Evolutionary conservation across 2,888 invertebrate genomes (phyloP), one percentile per base, ranked within the genome.

Genomic region (Slavum lentiscoides): DNA sequence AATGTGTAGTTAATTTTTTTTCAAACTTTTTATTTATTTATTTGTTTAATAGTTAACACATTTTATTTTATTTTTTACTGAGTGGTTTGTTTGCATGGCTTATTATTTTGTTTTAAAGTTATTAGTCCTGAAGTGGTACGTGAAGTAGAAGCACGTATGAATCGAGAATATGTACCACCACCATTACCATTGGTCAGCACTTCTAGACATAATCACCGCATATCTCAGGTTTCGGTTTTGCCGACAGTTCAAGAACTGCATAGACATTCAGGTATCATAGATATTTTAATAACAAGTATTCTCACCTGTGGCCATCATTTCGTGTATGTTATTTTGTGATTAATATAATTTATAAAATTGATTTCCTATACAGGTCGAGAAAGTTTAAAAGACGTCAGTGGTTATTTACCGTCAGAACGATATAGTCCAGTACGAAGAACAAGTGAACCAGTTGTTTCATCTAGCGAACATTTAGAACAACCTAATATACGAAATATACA

Each of bases 391-490:
- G 85, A 86, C 86, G 74, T 87, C 15, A 82, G 81, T 49, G 85
- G 88, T 9, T 88, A 89, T 84, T 85, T 88, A 82, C 87, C 88
- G 53, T 87, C 91, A 66, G 95, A 95, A 86, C 88, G 96, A 30
- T 97, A 94, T 86, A 96, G 96, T 83, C 97, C 96, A 0, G 96
- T 96, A 19, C 90, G 97, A 1, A 89, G 97, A 83, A 95, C 96
- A 13, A 94, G 93, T 83, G 97, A 97, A 86, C 77, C 82, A 68
- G 74, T 82, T 43, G 73, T 64, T 53, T 62, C 69, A 39, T 80
- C 64, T 68, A 70, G 74, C 53, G 81, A 77, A 61, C 82, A 82
- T 77, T 74, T 83, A 62, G 83, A 83, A 15, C 84, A 85, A 72
- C 83, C 86, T 81, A 86, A 87, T 83, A 85, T 88, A 17, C 86